phyloP scores from a whole-genome alignment of 2,113 vertebrate species.

The Ochotona curzoniae region DNA sequence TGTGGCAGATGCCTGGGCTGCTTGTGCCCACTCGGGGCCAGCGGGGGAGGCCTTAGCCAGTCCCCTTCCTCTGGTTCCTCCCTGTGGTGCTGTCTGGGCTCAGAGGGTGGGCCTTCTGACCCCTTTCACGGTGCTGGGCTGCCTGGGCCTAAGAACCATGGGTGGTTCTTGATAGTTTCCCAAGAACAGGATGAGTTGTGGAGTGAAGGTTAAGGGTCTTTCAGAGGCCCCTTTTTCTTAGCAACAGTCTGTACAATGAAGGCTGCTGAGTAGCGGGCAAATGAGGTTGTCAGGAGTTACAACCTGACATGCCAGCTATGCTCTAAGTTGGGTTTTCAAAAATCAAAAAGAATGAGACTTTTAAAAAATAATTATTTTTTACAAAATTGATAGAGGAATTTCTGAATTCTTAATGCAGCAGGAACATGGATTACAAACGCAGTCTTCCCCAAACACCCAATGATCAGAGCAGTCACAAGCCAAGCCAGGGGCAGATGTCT shows the following conservation, averaged over 20 bases:
- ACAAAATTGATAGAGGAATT: not conserved
- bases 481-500: not conserved
- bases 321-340: slow-evolving; percentile 32
- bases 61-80: not conserved
- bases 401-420: not conserved
- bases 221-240: slow-evolving; percentile 3
- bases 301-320: slow-evolving; percentile 15
- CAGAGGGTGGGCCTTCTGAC: too few species aligned
- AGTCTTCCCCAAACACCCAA: slow-evolving; percentile 40
- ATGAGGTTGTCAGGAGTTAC: not conserved
- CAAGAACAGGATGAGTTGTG: not conserved
- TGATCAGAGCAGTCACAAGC: slow-evolving; percentile 1
- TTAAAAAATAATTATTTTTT: not conserved
- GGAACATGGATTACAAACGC: slow-evolving; percentile 15
- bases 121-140: too few species aligned
- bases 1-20: not conserved
- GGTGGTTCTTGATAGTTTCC: not conserved
- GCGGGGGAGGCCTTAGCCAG: not conserved
- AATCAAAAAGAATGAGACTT: slow-evolving; percentile 1
- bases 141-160: not conserved
- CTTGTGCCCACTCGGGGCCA: not conserved
- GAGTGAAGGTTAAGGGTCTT: not conserved
- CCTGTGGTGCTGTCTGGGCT: too few species aligned
- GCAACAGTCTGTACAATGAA: not conserved
- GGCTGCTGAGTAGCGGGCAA: not conserved